Percentiles rank a stretch among this genome's conserved stretches.
Conservation (phyloP, 2,797 vertebrate genomes). For the Mycteria americana region DNA sequence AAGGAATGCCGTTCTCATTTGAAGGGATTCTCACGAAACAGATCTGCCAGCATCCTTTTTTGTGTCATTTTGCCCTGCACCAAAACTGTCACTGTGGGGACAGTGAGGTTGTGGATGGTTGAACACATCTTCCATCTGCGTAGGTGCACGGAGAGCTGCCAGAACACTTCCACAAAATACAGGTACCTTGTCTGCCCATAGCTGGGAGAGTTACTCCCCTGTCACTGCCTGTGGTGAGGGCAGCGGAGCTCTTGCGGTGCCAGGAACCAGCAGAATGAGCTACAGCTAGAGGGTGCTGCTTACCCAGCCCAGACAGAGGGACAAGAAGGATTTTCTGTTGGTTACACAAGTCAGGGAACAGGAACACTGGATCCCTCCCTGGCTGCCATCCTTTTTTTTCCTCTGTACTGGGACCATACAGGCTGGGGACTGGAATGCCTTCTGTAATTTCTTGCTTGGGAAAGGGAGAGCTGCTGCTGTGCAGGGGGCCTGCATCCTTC, state of each 20-base stretch:
- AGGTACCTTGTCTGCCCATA: background rate
- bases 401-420: accelerated
- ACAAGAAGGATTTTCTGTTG: background rate
- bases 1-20: background rate
- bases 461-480: background rate
- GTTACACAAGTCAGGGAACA: background rate
- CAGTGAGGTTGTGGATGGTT: background rate
- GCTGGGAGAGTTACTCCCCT: background rate
- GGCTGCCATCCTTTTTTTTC: no score
- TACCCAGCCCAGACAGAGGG: background rate
- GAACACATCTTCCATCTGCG: background rate
- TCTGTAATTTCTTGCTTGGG: background rate
- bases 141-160: background rate
- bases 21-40: background rate
- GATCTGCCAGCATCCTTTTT: background rate
- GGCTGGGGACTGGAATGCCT: background rate
- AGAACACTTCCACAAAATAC: background rate
- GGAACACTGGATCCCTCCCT: background rate
- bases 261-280: background rate
- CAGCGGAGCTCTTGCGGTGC: background rate
- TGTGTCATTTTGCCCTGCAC: background rate
- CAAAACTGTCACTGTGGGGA: background rate
- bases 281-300: conserved; percentile 16
- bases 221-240: background rate
- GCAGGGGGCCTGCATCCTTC: background rate